These are phyloP conservation scores for Rhea americana DNA, from an alignment of 2,113 vertebrate genomes.

Conservation along the genomic window DNA sequence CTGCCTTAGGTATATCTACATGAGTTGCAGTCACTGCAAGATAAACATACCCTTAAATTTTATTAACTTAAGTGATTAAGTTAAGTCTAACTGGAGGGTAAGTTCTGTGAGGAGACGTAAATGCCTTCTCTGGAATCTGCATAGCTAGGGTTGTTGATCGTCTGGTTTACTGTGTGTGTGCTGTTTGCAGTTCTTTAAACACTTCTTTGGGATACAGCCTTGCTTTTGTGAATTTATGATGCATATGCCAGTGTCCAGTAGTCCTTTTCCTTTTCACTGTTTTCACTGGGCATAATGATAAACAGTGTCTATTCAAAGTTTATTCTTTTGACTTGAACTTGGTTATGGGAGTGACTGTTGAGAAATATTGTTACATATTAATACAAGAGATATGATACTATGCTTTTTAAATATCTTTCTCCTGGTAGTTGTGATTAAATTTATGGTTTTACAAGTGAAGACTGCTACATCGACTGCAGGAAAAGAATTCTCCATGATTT, in stretches of 20 bases:
- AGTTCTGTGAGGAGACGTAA: background rate
- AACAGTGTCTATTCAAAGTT: background rate
- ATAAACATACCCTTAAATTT: too few species aligned
- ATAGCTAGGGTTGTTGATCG: too few species aligned
- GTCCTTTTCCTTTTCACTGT: background rate
- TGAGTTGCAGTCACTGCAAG: too few species aligned
- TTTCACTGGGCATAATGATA: background rate
- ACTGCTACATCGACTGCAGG: background rate
- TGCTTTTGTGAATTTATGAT: background rate
- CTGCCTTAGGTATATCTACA: too few species aligned
- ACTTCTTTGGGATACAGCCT: background rate
- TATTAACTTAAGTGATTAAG: too few species aligned
- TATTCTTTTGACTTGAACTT: background rate
- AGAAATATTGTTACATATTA: background rate
- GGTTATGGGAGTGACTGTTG: background rate
- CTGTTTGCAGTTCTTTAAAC: background rate
- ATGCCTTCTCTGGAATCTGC: background rate
- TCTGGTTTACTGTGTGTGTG: background rate
- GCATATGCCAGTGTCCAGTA: background rate
- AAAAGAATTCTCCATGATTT: background rate
- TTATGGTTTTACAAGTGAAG: background rate
- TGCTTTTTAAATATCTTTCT: background rate
- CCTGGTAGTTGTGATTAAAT: background rate
- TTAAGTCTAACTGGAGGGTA: too few species aligned
- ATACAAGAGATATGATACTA: background rate